These are phyloP conservation scores for Atrina japonica DNA, from an alignment of 2,888 invertebrate species.

Conservation along the genomic window DNA sequence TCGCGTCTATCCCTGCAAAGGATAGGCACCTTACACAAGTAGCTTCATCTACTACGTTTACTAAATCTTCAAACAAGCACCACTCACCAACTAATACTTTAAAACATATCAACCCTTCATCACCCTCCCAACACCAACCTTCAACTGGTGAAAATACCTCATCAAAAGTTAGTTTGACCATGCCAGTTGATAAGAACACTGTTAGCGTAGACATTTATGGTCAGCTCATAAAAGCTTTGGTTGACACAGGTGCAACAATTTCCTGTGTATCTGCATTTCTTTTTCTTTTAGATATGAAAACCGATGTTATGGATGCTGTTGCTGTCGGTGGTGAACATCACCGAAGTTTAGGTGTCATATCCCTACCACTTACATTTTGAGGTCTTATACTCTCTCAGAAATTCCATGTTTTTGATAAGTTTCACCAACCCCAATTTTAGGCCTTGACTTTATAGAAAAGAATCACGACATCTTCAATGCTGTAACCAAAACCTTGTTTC, in stretches of 20 bases:
- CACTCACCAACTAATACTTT: not conserved
- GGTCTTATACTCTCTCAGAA: too few species aligned
- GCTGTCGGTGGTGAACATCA: slow-evolving; percentile 1
- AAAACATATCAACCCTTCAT: not conserved
- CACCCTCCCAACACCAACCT: not conserved
- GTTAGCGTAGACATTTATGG: not conserved
- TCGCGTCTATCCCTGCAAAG: too few species aligned
- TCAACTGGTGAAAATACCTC: too few species aligned
- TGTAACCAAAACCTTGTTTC: not conserved
- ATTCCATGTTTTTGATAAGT: not conserved
- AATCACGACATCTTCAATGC: not conserved
- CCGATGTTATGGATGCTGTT: too few species aligned
- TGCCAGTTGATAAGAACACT: slow-evolving; percentile 7
- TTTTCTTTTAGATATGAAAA: not conserved
- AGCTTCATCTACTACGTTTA: not conserved
- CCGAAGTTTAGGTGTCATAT: not conserved
- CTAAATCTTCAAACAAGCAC: not conserved
- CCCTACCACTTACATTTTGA: not conserved
- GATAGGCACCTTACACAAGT: not conserved
- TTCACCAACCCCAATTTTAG: not conserved
- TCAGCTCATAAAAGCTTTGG: not conserved
- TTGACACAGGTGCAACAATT: too few species aligned
- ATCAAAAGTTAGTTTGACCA: slow-evolving; percentile 8
- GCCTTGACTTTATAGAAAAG: not conserved
- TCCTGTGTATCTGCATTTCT: slow-evolving; percentile 11